phyloP scores from a whole-genome alignment of 2,888 invertebrate genomes.

The Rhagonycha lutea region DNA sequence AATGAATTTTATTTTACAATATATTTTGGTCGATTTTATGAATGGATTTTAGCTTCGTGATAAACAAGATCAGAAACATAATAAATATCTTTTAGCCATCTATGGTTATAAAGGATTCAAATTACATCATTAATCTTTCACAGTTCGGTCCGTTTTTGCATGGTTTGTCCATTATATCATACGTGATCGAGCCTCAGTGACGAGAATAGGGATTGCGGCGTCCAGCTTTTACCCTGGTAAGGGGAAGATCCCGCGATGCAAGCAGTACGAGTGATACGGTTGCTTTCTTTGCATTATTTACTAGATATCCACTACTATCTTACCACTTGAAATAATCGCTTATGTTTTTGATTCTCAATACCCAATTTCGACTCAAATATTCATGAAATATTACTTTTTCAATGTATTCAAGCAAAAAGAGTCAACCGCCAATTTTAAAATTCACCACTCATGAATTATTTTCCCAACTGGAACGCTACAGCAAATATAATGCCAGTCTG shows the following conservation, averaged over 20 bases:
- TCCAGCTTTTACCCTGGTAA: constrained; percentile 16
- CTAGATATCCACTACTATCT: constrained; percentile 38
- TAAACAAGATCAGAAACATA: constrained; percentile 20
- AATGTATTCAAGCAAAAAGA: neutral
- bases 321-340: constrained; percentile 36
- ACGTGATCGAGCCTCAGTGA: constrained; percentile 46
- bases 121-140: constrained; percentile 54
- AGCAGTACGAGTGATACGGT: constrained; percentile 50
- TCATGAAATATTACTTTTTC: constrained; percentile 9
- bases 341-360: constrained; percentile 8
- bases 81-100: constrained; percentile 23
- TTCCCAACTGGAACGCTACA: constrained; percentile 13
- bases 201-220: constrained; percentile 28
- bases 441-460: neutral
- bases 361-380: constrained; percentile 10
- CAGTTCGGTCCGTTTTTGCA: constrained; percentile 50
- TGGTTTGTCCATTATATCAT: constrained; percentile 52
- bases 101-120: constrained; percentile 51
- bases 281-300: constrained; percentile 52
- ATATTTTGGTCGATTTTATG: constrained; percentile 4
- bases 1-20: neutral
- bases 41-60: constrained; percentile 5
- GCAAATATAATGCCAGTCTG: constrained; percentile 18
- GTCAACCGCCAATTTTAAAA: neutral
- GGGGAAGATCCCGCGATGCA: constrained; percentile 36